Conservation (phyloP, 2,113 vertebrate species). For the Ochotona curzoniae region DNA sequence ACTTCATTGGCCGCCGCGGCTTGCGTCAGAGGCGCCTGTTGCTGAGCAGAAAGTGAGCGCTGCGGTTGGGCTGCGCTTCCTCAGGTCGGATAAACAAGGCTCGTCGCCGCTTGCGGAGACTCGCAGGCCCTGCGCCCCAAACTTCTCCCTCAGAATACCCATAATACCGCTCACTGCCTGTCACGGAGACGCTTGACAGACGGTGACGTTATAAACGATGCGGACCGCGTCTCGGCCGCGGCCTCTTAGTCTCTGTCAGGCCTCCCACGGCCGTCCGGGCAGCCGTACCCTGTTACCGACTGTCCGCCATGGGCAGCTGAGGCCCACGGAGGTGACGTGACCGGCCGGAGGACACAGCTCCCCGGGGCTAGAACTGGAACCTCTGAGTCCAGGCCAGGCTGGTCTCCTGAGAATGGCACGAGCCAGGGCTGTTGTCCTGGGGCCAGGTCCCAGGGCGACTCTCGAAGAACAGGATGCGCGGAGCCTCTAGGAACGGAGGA, state of each 20-base stretch:
- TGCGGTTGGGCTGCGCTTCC: background rate
- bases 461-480: background rate
- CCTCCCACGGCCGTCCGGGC: background rate
- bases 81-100: conserved; percentile 19
- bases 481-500: background rate
- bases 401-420: background rate
- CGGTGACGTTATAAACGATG: background rate
- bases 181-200: conserved; percentile 24
- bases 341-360: background rate
- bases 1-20: conserved; percentile 35
- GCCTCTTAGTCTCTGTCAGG: background rate
- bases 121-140: background rate
- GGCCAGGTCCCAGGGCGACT: background rate
- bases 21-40: conserved; percentile 74
- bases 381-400: background rate
- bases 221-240: no score
- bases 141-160: background rate
- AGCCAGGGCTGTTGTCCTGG: background rate
- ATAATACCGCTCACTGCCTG: background rate
- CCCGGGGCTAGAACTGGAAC: background rate
- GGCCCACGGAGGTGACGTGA: background rate
- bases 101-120: background rate
- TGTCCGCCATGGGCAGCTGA: no score
- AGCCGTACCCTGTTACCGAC: no score
- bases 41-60: conserved; percentile 59